Evolutionary conservation across 2,888 invertebrate species (phyloP), one percentile per base, ranked within the genome.

Genomic region (Phyllotreta cruciferae): DNA sequence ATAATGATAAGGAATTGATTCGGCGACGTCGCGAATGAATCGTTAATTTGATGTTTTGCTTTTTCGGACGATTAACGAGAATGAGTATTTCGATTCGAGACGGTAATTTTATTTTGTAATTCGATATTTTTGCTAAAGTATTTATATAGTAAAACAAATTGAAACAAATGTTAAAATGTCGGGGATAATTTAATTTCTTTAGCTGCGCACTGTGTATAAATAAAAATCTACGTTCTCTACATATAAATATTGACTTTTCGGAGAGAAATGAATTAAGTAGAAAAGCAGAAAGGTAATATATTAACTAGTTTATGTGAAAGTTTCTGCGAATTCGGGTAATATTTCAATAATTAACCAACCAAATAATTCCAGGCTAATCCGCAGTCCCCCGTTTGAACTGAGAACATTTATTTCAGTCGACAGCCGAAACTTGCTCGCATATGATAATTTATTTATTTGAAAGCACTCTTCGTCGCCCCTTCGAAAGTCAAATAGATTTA

Each of bases 381-480:
- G 13, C 44, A 44, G 42, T 53, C 44, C 52, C 35, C 36, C n/a
- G 50, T 58, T 58, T 11, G 49, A 57, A 57, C 24, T 24, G 24
- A 24, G 57, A 50, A 60, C 53, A 60, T 60, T 60, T 60, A 60
- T 60, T 60, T 53, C 44, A 44, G 37, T 60, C 38, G 52, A 49
- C 11, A 35, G 39, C 50, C 10, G 50, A 55, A 38, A 53, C 60
- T 6, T 55, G 57, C 56, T 14, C 50, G 50, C 57, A 35, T 38
- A 55, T 65, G 56, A 64, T 68, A 58, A 66, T 67, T 68, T 70
- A 71, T 71, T 72, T 64, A 67, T 68, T 69, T 65, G 67, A 66
- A 70, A 71, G 69, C 69, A 71, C 70, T 70, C 70, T 70, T 71
- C 71, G 71, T 73, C 70, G 69, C 70, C 66, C 66, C 45, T 39